Evolutionary conservation across 2,888 invertebrate genomes (phyloP), one percentile per base, ranked within the genome.

Genomic region (Drosophila acutilabella): DNA sequence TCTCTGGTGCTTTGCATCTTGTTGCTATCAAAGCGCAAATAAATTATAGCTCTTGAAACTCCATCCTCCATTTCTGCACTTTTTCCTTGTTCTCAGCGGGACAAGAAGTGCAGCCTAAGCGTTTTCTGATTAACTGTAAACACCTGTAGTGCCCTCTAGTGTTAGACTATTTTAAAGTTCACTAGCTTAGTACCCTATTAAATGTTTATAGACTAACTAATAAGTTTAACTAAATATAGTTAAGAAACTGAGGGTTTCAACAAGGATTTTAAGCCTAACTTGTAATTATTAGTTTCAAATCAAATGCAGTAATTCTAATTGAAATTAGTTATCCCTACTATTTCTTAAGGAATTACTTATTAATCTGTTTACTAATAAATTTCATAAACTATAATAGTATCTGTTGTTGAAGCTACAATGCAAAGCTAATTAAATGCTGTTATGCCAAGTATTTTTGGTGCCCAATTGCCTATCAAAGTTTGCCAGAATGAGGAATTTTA

Each of bases 1-100:
- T 64, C 67, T 70, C 18, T 68, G 30, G 58, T 65, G 74, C 74
- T 70, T 72, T 82, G 80, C 87, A 84, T 88, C 87, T 85, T 82
- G 78, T 86, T 81, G 83, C 85, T 81, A 87, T 89, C 90, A 87
- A 85, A 87, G 80, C 70, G 78, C 83, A 82, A 75, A 89, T 89
- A 90, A 89, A 90, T 89, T 85, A 83, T 71, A 66, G 47, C 11
- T 51, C n/a, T 40, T 48, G 20, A 23, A 11, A 40, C 13, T 33
- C 14, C 10, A 4, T 23, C 11, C 33, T 3, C 20, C 3, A 5
- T 10, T 0, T 4, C 14, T 1, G 13, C 6, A 16, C 7, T 1
- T 1, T 0, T 8, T 41, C 14, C 1, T 38, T 13, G 11, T 3
- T 18, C n/a, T 10, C 36, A 16, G 20, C 44, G 30, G 36, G 23